Base-by-base conservation (phyloP, 2,888 invertebrate species). In the Drosophila antonietae region DNA sequence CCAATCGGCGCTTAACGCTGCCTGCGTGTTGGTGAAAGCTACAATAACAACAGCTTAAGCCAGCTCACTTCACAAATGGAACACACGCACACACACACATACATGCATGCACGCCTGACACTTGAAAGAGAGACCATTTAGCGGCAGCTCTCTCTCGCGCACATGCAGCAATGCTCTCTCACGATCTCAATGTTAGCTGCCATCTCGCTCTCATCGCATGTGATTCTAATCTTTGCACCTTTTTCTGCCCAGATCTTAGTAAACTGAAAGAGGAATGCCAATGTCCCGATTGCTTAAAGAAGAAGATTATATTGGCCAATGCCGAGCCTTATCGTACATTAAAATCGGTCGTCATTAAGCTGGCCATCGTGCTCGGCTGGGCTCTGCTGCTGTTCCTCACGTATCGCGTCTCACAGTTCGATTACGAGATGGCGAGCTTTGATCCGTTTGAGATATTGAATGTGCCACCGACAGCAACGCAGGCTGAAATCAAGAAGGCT, bases 371-470 rank as follows among this genome's bases (percentile, higher is more conserved):
- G 70, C 93, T 95, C 75, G 98, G 98, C 85, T 98, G 98, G 98
- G 93, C 95, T 23, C 92, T 96, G 59, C 94, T 98, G 82, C 94
- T 95, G 63, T 95, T 97, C 72, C 93, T 98, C 83, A 96, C 97
- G 2, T 97, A 97, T 91, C 97, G 97, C 94, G 97, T 98, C 43
- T 98, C 98, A 0, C 97, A 98, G 92, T 98, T 99, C 93, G 98
- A 99, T 92, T 97, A 98, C 93, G 99, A 99, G 94, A 97, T 98
- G 96, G 97, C 98, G 9, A 99, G 99, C 93, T 99, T 99, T 94
- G 99, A 99, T 94, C 99, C 99, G 0, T 99, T 98, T 93, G 97
- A 97, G 92, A 99, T 99, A 91, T 94, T 99, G 68, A 97, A 96
- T 55, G 94, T 99, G 78, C 97, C 98, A 62, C 94, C 96, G 72